Base-by-base conservation (phyloP, 2,888 invertebrate genomes). In the Campoplex capitator region DNA sequence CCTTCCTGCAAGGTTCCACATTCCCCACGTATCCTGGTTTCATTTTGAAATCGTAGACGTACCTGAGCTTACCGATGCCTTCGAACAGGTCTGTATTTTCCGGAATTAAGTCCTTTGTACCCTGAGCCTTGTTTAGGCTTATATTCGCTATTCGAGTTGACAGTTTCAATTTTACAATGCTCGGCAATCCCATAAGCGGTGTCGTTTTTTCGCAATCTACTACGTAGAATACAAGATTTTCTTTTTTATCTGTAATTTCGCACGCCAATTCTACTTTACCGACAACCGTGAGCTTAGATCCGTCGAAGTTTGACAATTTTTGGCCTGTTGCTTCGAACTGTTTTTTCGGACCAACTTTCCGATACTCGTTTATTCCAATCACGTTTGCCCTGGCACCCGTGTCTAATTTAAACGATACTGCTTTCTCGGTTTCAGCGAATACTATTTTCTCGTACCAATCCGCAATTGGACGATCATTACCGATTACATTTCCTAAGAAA, bases 1-100 rank as follows among this genome's bases (percentile, higher is more conserved):
- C 71, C 6, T 71, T 71, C 32, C 71, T 71, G 51, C 71, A 71
- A 28, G 71, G 48, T 4, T 65, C 83, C 2, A 85, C 74, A 76
- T 78, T 88, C 1, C 85, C 84, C 68, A 71, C 77, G 7, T 80
- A 76, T 32, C 77, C 78, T 48, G 77, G 84, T 58, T 84, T 88
- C 68, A 88, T 54, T 62, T 89, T 71, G 8, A 89, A 88, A 51
- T 89, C 84, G 78, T 87, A 90, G 42, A 85, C 79, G 75, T 78
- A 89, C 58, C 83, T 35, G 54, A 73, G 48, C 75, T 89, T 80
- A 7, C 87, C 89, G 2, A 88, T 81, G 23, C 88, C 86, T 74
- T 86, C 76, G 79, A 89, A 88, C 32, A 84, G 28, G 42, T 87
- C 84, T 62, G 67, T 83, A 74, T 88, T 79, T 58, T 84, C 35